Percentiles rank a stretch among this genome's conserved stretches.
These are phyloP conservation scores for Elysia crispata DNA, from an alignment of 2,888 invertebrate genomes.

Conservation along the genomic window DNA sequence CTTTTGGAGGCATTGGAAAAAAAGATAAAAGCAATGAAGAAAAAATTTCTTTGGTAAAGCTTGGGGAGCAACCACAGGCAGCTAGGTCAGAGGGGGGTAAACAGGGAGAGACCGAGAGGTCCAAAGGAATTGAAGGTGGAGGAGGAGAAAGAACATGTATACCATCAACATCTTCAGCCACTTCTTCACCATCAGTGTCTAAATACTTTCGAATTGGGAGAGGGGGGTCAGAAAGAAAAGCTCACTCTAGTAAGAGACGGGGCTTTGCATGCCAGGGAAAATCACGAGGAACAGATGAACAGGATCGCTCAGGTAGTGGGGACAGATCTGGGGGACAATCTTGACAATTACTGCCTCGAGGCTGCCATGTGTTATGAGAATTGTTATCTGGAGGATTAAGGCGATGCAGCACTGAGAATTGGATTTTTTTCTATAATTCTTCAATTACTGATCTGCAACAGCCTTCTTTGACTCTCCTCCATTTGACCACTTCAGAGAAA, in stretches of 20 bases:
- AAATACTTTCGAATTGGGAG: neutral
- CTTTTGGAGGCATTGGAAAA: neutral
- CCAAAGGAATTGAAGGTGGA: neutral
- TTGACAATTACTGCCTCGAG: slow-evolving; percentile 50
- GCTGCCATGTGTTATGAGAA: slow-evolving; percentile 43
- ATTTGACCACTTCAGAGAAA: too few relatives aligned
- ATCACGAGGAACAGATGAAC: slow-evolving; percentile 26
- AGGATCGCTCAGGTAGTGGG: slow-evolving; percentile 5
- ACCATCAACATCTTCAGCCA: too few relatives aligned
- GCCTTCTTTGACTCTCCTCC: too few relatives aligned
- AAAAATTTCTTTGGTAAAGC: neutral
- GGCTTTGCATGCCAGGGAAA: slow-evolving; percentile 33
- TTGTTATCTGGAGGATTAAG: too few relatives aligned
- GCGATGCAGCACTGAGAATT: too few relatives aligned
- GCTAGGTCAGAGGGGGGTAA: neutral
- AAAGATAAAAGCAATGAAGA: neutral
- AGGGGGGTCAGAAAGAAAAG: neutral
- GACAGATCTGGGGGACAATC: slow-evolving; percentile 10
- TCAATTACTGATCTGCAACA: too few relatives aligned
- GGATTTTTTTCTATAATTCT: too few relatives aligned
- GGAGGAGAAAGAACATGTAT: neutral
- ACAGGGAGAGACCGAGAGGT: neutral
- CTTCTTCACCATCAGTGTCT: too few relatives aligned
- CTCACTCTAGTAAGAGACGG: slow-evolving; percentile 9
- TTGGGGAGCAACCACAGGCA: neutral